phyloP scores from a whole-genome alignment of 2,113 vertebrate species.

The Stegastes partitus region DNA sequence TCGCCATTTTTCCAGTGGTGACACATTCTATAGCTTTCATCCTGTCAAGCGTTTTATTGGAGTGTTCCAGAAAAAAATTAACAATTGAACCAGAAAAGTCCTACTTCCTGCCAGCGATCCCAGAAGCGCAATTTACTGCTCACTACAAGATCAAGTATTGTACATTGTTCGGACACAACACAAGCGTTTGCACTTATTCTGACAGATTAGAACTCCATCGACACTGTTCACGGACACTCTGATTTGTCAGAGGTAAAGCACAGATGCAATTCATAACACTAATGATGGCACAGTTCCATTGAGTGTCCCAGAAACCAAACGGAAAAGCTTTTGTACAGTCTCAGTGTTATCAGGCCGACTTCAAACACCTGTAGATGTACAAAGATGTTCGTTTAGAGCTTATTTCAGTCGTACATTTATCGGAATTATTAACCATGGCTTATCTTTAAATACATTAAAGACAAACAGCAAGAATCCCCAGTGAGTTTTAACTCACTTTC shows the following conservation, averaged over 20 bases:
- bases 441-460: neutral
- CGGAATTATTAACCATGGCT: neutral
- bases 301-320: neutral
- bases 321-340: neutral
- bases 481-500: neutral
- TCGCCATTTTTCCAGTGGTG: too few relatives aligned
- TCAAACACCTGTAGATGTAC: neutral
- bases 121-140: too few relatives aligned
- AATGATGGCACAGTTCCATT: neutral
- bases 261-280: neutral
- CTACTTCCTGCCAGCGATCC: too few relatives aligned
- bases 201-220: neutral
- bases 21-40: too few relatives aligned
- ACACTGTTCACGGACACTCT: neutral
- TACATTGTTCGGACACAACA: too few relatives aligned
- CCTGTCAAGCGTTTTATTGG: too few relatives aligned
- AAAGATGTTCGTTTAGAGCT: neutral
- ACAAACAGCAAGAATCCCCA: neutral
- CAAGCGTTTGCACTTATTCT: too few relatives aligned
- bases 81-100: too few relatives aligned
- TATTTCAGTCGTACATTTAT: neutral
- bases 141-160: too few relatives aligned
- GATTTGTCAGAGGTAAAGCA: neutral
- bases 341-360: neutral
- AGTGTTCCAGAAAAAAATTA: too few relatives aligned